A percentile compares a stretch with the other conserved stretches of the same genome.
phyloP scores from a whole-genome alignment of 2,113 vertebrate genomes.

The Pachypanchax playfairii region DNA sequence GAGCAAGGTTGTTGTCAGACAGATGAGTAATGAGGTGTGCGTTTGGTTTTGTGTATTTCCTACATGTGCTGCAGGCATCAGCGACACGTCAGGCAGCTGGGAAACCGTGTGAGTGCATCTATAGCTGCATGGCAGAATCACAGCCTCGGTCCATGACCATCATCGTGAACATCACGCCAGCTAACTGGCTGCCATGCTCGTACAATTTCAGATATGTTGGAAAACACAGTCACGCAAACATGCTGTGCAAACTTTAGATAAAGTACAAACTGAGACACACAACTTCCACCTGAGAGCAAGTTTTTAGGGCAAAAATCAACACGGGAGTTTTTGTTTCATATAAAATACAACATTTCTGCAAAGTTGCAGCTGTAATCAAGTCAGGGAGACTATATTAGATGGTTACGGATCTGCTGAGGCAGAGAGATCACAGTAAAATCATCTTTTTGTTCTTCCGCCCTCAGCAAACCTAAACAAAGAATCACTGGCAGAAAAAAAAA shows the following conservation, averaged over 20 bases:
- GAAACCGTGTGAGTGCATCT: conserved; percentile 10
- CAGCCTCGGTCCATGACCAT: conserved; percentile 30
- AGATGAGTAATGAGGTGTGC: conserved; percentile 63
- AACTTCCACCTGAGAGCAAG: too few species aligned
- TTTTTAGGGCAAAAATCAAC: too few species aligned
- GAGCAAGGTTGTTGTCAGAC: conserved; percentile 36
- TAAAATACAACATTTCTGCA: too few species aligned
- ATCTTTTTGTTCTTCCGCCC: too few species aligned
- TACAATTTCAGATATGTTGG: not conserved
- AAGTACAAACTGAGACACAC: too few species aligned
- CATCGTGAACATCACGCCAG: conserved; percentile 43
- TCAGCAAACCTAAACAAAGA: not conserved
- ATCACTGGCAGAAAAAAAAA: too few species aligned
- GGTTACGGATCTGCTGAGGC: too few species aligned
- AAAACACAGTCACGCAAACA: not conserved
- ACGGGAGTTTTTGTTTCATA: too few species aligned
- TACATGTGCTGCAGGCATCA: conserved; percentile 21
- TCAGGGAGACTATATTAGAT: too few species aligned
- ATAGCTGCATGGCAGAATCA: conserved; percentile 18
- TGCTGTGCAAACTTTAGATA: too few species aligned
- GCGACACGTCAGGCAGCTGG: conserved; percentile 34
- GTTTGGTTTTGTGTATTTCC: conserved; percentile 24
- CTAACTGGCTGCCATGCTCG: not conserved
- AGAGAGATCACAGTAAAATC: too few species aligned
- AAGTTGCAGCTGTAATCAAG: too few species aligned